Evolutionary conservation across 2,888 invertebrate species (phyloP).

Genomic region (Eristalinus aeneus): DNA sequence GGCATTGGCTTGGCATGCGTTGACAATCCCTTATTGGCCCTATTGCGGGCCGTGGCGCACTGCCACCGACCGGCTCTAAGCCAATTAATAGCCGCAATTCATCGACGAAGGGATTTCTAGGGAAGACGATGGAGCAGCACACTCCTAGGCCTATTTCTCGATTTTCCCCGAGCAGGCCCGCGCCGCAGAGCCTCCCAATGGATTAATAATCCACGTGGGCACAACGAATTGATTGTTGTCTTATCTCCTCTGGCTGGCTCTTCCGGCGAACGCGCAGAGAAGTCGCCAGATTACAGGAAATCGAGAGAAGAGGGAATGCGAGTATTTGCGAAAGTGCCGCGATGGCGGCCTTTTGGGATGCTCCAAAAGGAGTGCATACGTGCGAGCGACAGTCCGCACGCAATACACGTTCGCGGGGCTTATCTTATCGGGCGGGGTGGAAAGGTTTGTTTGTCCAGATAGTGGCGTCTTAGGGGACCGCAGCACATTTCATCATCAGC

Average conservation of each 20-base stretch:
- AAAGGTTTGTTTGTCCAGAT: not conserved
- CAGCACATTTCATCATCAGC: not conserved
- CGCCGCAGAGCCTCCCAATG: conserved; percentile 19
- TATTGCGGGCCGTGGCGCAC: not conserved
- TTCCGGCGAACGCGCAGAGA: conserved; percentile 47
- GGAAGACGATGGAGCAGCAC: conserved; percentile 21
- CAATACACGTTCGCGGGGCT: not conserved
- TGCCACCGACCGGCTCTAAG: conserved; percentile 35
- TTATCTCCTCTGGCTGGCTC: conserved; percentile 40
- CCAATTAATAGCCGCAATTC: conserved; percentile 58
- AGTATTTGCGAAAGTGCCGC: not conserved
- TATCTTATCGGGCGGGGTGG: not conserved
- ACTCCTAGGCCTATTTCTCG: conserved; percentile 34
- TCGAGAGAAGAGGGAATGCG: not conserved
- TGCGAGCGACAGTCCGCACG: not conserved
- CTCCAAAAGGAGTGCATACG: not conserved
- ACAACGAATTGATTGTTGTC: conserved; percentile 63
- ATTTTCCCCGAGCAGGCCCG: conserved; percentile 1
- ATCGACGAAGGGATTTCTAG: conserved; percentile 50
- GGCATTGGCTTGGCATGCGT: conserved; percentile 48
- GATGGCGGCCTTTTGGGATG: not conserved
- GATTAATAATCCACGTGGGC: conserved; percentile 37
- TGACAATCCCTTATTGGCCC: not conserved
- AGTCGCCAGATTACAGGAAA: conserved; percentile 6
- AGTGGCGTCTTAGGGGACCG: not conserved